Evolutionary conservation across 1,140 invertebrate species (phyloP), one percentile per base, ranked within the genome.

Genomic region (Drosophila arawakana): DNA sequence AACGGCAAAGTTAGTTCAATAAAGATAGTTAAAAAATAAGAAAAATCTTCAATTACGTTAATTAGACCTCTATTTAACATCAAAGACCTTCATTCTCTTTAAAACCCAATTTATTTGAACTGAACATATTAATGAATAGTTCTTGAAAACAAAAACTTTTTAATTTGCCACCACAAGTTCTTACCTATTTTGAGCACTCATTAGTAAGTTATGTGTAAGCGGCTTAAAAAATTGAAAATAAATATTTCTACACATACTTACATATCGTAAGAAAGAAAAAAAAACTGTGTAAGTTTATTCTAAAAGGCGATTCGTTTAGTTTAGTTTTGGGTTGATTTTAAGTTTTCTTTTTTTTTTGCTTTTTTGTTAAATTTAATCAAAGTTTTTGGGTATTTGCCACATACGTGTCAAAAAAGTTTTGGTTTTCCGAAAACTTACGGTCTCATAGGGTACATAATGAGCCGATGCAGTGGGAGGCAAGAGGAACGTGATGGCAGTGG

Each of bases 351-450:
- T 35, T 35, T 54, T 54, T 8, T 0, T 15, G 15, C 15, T 54
- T 18, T 55, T 55, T 37, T 55, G 35, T 55, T 37, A 13, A 55
- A 55, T 55, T 55, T 55, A 55, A 55, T 55, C 52, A 39, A 34
- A 18, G 15, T 39, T n/a, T 7, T 7, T 10, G 52, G 35, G 52
- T 35, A 55, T 55, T 55, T 39, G 13, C 52, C 52, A 8, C 52
- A 55, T 4, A 55, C 52, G 34, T 55, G 52, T 13, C 9, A 3
- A 18, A 9, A 55, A 55, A 55, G 34, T 55, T 55, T 55, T 37
- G 25, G 25, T 30, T 30, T 4, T 11, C 18, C 52, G 13, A 55
- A 15, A 54, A 57, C 54, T 57, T 57, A 10, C 37, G 11, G 35
- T 21, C 54, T 55, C 52, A 18, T 5, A 18, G 52, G 52, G 35